Base-by-base conservation (phyloP, 2,888 invertebrate species). In the Agrochola macilenta region DNA sequence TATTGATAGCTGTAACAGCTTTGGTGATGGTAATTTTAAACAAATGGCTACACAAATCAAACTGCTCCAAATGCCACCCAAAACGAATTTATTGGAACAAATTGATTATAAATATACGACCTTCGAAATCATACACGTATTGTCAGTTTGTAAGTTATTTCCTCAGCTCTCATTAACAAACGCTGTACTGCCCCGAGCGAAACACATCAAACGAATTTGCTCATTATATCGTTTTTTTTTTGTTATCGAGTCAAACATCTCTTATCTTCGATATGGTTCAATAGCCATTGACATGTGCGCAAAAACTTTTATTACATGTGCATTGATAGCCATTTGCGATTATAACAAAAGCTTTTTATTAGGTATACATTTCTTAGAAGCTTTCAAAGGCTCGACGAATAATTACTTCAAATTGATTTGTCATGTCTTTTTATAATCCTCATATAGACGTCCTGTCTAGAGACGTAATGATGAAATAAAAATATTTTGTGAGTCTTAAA, bases 171-270 rank as follows among this genome's bases (percentile, higher is more conserved):
- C 89, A 91, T 92, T 91, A 92, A 82, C 86, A 86, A 88, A 88
- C 90, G 88, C 66, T 91, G 92, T 93, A 92, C 88, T 74, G 94
- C 94, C 93, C 66, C 84, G 73, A 91, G 94, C 92, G 82, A 83
- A 87, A 87, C 78, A 91, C 90, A 83, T 86, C 84, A 87, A 87
- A 86, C 90, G 88, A 90, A 91, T 92, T 91, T 85, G 88, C 88
- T 91, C 87, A 90, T 91, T 91, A 90, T 84, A 68, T 35, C 4
- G 54, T 72, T 71, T 79, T 87, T 92, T n/a, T 90, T 93, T 91
- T 90, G 84, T 84, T 76, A 77, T 72, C 69, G 57, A 69, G 39
- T 80, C 78, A 49, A 76, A 79, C 65, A 73, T 83, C 78, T 83
- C 74, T 77, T 82, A 78, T 82, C 64, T 70, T 78, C 46, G 75